phyloP scores from a whole-genome alignment of 2,113 vertebrate genomes.

The Carollia perspicillata region DNA sequence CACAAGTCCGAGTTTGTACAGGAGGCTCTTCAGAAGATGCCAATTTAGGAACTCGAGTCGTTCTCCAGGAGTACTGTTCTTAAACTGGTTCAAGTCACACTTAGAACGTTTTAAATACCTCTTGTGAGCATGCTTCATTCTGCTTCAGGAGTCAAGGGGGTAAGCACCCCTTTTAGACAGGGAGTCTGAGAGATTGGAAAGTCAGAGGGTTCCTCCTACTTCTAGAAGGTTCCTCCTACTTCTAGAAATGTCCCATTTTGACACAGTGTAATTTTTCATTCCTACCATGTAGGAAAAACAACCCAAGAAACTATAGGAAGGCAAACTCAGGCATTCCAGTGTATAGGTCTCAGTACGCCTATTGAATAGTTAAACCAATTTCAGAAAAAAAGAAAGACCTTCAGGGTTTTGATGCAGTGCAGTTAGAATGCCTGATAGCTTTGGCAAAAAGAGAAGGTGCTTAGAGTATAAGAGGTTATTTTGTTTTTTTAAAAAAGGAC shows the following conservation, averaged over 20 bases:
- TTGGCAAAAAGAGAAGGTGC: background rate
- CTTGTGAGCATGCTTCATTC: background rate
- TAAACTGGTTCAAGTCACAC: background rate
- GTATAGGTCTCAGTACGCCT: background rate
- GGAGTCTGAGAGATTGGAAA: background rate
- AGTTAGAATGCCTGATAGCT: background rate
- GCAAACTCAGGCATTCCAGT: background rate
- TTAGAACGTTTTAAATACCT: background rate
- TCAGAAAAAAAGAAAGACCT: background rate
- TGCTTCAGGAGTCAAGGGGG: background rate
- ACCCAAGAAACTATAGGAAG: background rate
- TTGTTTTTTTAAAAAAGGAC: background rate
- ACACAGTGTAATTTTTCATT: background rate
- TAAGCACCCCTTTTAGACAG: background rate
- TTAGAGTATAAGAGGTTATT: background rate
- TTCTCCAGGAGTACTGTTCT: background rate
- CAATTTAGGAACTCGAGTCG: background rate
- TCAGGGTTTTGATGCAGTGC: background rate
- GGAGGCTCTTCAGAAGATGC: constrained; percentile 4
- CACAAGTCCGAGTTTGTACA: background rate
- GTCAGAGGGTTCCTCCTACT: background rate
- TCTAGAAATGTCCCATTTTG: background rate
- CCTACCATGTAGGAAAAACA: background rate
- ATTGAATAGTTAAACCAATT: background rate
- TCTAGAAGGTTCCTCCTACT: background rate